phyloP scores from a whole-genome alignment of 2,113 vertebrate genomes.

The Lethenteron camtschaticum region DNA sequence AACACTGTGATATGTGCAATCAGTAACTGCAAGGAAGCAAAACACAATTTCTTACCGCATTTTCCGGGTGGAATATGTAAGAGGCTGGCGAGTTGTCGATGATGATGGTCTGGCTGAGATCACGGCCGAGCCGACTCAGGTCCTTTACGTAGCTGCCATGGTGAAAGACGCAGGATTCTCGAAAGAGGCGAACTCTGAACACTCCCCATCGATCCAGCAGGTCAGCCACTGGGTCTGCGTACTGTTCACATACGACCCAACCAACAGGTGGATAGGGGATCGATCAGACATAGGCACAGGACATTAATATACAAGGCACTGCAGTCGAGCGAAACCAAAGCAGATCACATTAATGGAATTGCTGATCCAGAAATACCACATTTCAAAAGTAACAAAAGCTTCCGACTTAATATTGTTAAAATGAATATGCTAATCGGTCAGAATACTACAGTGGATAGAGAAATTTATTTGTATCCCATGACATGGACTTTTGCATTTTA shows the following conservation, averaged over 20 bases:
- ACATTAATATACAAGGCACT: neutral
- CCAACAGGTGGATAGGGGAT: neutral
- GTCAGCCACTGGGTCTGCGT: conserved; percentile 87
- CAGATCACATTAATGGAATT: conserved; percentile 9
- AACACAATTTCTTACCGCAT: conserved; percentile 39
- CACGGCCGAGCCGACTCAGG: conserved; percentile 72
- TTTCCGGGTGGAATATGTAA: conserved; percentile 95
- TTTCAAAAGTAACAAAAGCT: neutral
- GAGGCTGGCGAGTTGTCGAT: conserved; percentile 94
- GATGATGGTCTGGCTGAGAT: conserved; percentile 82
- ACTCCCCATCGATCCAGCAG: conserved; percentile 85
- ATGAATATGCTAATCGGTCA: too few relatives aligned
- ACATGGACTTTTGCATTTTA: too few relatives aligned
- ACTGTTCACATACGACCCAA: conserved; percentile 25
- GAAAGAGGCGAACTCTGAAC: conserved; percentile 72
- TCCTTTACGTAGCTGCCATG: conserved; percentile 95
- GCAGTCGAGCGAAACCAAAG: conserved; percentile 15
- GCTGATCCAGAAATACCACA: neutral
- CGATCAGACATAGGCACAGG: neutral
- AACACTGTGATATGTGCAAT: too few relatives aligned
- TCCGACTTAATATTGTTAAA: conserved; percentile 10
- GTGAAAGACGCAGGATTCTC: conserved; percentile 96
- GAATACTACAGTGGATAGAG: too few relatives aligned
- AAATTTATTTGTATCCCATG: too few relatives aligned
- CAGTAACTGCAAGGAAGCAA: too few relatives aligned